A percentile compares a stretch with the other conserved stretches of the same genome.
These are phyloP conservation scores for Myotis planiceps DNA, from an alignment of 2,797 vertebrate genomes.

Conservation along the genomic window DNA sequence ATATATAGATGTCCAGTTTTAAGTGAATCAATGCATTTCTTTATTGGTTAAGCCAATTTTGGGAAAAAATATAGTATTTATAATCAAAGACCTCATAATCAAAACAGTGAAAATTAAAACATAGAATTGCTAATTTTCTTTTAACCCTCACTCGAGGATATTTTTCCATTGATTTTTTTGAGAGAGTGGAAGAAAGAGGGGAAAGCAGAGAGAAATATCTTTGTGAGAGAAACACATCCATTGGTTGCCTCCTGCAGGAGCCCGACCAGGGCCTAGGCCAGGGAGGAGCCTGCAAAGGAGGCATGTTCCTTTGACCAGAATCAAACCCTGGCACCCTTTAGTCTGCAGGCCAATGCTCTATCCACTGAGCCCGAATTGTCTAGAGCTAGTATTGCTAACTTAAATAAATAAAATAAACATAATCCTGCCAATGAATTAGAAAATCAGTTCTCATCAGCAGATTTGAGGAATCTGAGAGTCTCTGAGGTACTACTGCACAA, in stretches of 20 bases:
- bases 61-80: background rate
- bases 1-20: background rate
- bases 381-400: background rate
- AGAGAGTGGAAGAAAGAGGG: too few relatives aligned
- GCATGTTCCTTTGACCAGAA: too few relatives aligned
- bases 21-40: background rate
- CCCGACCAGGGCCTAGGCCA: too few relatives aligned
- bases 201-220: too few relatives aligned
- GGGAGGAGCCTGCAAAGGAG: too few relatives aligned
- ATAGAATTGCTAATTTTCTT: background rate
- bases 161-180: too few relatives aligned
- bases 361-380: too few relatives aligned
- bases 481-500: background rate
- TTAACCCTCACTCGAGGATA: too few relatives aligned
- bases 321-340: too few relatives aligned
- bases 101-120: constrained; percentile 15
- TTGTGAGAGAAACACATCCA: too few relatives aligned
- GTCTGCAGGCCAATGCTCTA: too few relatives aligned
- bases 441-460: background rate
- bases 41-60: background rate
- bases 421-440: background rate
- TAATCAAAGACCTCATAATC: background rate
- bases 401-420: background rate
- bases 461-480: background rate
- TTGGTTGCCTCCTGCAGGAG: too few relatives aligned